These are phyloP conservation scores for Cyclopterus lumpus DNA, from an alignment of 2,797 vertebrate genomes.

Conservation along the genomic window DNA sequence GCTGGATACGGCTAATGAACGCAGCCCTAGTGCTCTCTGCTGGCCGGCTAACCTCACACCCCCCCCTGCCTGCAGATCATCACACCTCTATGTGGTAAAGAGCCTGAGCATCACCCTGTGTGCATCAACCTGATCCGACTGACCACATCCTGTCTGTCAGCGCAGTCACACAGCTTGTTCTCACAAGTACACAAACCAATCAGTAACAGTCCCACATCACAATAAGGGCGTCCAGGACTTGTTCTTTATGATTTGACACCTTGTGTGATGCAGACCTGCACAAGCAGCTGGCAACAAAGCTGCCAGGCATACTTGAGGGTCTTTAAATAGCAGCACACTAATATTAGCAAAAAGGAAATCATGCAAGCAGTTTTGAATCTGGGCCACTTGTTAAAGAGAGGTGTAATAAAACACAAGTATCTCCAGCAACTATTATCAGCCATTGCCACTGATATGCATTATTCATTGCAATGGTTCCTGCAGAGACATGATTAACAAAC, in stretches of 20 bases:
- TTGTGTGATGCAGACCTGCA: slow-evolving; percentile 33
- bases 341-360: slow-evolving; percentile 71
- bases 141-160: slow-evolving; percentile 84
- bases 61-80: slow-evolving; percentile 46
- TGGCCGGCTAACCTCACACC: slow-evolving; percentile 60
- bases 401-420: slow-evolving; percentile 66
- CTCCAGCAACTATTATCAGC: slow-evolving; percentile 72
- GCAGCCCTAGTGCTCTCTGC: slow-evolving; percentile 61
- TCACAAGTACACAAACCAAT: slow-evolving; percentile 65
- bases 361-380: slow-evolving; percentile 65
- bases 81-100: slow-evolving; percentile 53
- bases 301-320: slow-evolving; percentile 45
- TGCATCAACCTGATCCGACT: slow-evolving; percentile 64
- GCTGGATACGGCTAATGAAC: slow-evolving; percentile 44
- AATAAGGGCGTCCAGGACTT: slow-evolving; percentile 29
- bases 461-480: slow-evolving; percentile 66
- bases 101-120: slow-evolving; percentile 57
- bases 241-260: slow-evolving; percentile 42
- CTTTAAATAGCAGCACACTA: slow-evolving; percentile 75
- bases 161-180: slow-evolving; percentile 58
- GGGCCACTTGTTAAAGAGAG: slow-evolving; percentile 79
- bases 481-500: slow-evolving; percentile 63
- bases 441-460: slow-evolving; percentile 68
- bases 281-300: slow-evolving; percentile 55
- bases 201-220: slow-evolving; percentile 33